These are phyloP conservation scores for Potorous gilbertii DNA, from an alignment of 2,797 vertebrate species.

Conservation along the genomic window DNA sequence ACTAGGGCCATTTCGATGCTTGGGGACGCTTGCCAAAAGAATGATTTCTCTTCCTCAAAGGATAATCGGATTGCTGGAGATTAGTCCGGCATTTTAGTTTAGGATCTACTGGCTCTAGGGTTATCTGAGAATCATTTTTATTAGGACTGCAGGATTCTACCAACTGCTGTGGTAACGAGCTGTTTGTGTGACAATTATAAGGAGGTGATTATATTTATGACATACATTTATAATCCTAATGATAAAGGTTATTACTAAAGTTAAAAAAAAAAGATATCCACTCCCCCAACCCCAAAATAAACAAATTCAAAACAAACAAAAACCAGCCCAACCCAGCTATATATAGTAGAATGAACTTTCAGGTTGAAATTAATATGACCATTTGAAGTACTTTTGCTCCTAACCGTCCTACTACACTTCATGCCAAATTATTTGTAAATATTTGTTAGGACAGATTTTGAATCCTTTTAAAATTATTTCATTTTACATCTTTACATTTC, in stretches of 20 bases:
- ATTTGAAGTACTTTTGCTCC: not conserved
- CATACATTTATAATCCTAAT: constrained; percentile 75
- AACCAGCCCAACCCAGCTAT: constrained; percentile 10
- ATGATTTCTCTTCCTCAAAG: constrained; percentile 16
- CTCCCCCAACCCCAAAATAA: not conserved
- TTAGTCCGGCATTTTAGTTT: constrained; percentile 49
- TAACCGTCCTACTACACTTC: not conserved
- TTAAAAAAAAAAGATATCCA: not conserved
- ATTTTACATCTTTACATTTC: not conserved
- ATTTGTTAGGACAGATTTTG: not conserved
- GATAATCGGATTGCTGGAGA: constrained; percentile 73
- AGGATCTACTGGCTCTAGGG: constrained; percentile 29
- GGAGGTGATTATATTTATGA: constrained; percentile 66
- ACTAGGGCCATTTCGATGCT: constrained; percentile 9
- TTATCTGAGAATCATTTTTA: constrained; percentile 68
- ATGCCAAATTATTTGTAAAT: constrained; percentile 25
- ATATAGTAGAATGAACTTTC: not conserved
- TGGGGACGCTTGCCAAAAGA: constrained; percentile 22
- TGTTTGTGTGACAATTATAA: constrained; percentile 79
- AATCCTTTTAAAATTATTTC: constrained; percentile 18
- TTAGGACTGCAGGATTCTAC: constrained; percentile 75
- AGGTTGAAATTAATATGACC: constrained; percentile 24
- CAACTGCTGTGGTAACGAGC: constrained; percentile 73
- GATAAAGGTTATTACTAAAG: constrained; percentile 68
- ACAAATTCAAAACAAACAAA: constrained; percentile 49